Evolutionary conservation across 2,888 invertebrate species (phyloP).

Genomic region (Salpingus planirostris): DNA sequence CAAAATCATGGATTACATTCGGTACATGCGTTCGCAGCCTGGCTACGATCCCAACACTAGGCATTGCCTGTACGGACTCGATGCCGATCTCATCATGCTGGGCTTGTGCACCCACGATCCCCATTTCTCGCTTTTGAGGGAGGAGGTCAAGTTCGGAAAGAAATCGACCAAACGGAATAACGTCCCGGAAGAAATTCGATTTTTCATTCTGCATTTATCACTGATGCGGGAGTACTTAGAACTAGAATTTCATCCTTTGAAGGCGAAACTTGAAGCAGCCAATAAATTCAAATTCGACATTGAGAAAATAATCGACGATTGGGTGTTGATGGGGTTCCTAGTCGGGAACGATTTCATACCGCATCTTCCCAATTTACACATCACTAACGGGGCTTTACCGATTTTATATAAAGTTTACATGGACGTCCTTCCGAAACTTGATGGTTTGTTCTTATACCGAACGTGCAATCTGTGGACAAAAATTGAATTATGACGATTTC

Average conservation of each 20-base stretch:
- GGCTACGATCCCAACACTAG: slow-evolving; percentile 84
- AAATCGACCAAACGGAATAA: slow-evolving; percentile 55
- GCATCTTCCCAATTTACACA: slow-evolving; percentile 89
- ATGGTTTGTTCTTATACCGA: slow-evolving; percentile 50
- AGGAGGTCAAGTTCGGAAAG: slow-evolving; percentile 78
- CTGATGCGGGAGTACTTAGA: slow-evolving; percentile 87
- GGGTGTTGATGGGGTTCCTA: slow-evolving; percentile 92
- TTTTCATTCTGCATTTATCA: slow-evolving; percentile 87
- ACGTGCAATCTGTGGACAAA: no score
- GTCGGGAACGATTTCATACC: slow-evolving; percentile 99
- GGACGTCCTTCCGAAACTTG: slow-evolving; percentile 72
- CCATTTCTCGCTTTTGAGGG: slow-evolving; percentile 87
- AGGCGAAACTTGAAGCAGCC: slow-evolving; percentile 50
- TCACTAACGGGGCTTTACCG: slow-evolving; percentile 81
- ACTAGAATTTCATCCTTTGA: slow-evolving; percentile 74
- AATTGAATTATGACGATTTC: no score
- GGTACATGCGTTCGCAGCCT: slow-evolving; percentile 74
- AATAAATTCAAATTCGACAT: slow-evolving; percentile 67
- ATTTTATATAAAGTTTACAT: slow-evolving; percentile 82
- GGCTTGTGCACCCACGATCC: slow-evolving; percentile 94
- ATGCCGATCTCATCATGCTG: slow-evolving; percentile 96
- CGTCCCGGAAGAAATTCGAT: slow-evolving; percentile 83
- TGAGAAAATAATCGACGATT: slow-evolving; percentile 92
- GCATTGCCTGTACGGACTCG: slow-evolving; percentile 94
- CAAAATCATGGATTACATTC: slow-evolving; percentile 98